phyloP scores from a whole-genome alignment of 2,113 vertebrate species.

The Aegotheles bennettii region DNA sequence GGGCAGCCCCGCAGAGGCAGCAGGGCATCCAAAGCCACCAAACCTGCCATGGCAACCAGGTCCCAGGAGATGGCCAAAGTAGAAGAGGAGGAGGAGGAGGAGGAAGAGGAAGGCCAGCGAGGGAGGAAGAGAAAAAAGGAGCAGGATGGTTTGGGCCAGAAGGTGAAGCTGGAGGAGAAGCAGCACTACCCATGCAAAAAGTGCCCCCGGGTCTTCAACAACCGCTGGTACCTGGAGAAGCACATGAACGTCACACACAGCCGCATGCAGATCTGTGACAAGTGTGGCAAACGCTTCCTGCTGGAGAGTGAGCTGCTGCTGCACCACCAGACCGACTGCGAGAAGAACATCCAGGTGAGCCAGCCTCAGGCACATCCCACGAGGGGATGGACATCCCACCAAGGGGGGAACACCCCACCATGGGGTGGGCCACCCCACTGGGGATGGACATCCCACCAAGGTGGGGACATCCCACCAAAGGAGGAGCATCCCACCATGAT shows the following conservation, averaged over 20 bases:
- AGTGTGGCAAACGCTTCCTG: conserved; percentile 93
- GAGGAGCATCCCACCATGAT: background rate
- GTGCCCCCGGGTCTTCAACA: conserved; percentile 93
- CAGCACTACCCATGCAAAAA: conserved; percentile 93
- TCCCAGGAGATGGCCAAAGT: conserved; percentile 71
- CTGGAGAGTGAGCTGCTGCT: conserved; percentile 92
- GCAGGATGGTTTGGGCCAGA: conserved; percentile 80
- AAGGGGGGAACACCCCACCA: background rate
- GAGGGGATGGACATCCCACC: background rate
- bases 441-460: background rate
- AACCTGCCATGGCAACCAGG: conserved; percentile 71
- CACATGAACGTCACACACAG: conserved; percentile 98
- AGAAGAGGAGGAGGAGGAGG: conserved; percentile 69
- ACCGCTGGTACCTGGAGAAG: conserved; percentile 97
- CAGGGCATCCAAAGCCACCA: conserved; percentile 64
- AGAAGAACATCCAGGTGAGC: conserved; percentile 95
- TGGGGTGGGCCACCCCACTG: background rate
- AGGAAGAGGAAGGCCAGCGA: conserved; percentile 67
- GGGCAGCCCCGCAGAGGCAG: conserved; percentile 66
- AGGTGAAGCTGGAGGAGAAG: conserved; percentile 93
- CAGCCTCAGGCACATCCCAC: rapidly evolving
- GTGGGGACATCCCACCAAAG: background rate
- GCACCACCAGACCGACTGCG: conserved; percentile 95
- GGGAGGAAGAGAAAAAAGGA: conserved; percentile 79
- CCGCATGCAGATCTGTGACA: conserved; percentile 94